Evolutionary conservation across 2,888 invertebrate genomes (phyloP).

Genomic region (Chymomyza amoena): DNA sequence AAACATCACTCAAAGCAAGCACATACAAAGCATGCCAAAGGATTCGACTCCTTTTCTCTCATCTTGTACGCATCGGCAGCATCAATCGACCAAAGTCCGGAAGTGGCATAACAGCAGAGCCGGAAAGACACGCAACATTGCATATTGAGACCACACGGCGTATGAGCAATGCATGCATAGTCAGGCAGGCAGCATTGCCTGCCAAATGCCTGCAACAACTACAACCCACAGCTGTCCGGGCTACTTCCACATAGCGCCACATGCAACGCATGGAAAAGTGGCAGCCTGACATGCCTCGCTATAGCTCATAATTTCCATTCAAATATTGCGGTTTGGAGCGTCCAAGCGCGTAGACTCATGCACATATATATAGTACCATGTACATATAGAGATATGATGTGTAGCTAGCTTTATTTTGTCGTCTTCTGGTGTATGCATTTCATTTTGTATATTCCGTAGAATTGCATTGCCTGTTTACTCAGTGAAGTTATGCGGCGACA

Average conservation of each 20-base stretch:
- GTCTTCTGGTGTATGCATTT: slow-evolving; percentile 20
- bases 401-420: background rate
- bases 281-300: slow-evolving; percentile 19
- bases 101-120: slow-evolving; percentile 42
- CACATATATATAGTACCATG: background rate
- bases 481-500: slow-evolving; percentile 13
- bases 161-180: slow-evolving; percentile 46
- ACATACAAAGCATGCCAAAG: slow-evolving; percentile 46
- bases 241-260: slow-evolving; percentile 27
- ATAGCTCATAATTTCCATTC: slow-evolving; percentile 67
- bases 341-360: slow-evolving; percentile 26
- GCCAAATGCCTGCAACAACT: slow-evolving; percentile 50
- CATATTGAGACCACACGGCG: slow-evolving; percentile 67
- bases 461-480: slow-evolving; percentile 32
- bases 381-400: background rate
- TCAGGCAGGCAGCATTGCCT: background rate
- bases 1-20: background rate
- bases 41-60: background rate
- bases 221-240: background rate
- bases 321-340: slow-evolving; percentile 47
- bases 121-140: slow-evolving; percentile 68
- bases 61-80: slow-evolving; percentile 20
- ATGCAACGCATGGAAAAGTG: background rate
- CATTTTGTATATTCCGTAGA: slow-evolving; percentile 48
- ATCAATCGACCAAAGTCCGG: slow-evolving; percentile 62